Evolutionary conservation across 2,113 vertebrate genomes (phyloP), one percentile per base, ranked within the genome.

Genomic region (Struthio camelus): DNA sequence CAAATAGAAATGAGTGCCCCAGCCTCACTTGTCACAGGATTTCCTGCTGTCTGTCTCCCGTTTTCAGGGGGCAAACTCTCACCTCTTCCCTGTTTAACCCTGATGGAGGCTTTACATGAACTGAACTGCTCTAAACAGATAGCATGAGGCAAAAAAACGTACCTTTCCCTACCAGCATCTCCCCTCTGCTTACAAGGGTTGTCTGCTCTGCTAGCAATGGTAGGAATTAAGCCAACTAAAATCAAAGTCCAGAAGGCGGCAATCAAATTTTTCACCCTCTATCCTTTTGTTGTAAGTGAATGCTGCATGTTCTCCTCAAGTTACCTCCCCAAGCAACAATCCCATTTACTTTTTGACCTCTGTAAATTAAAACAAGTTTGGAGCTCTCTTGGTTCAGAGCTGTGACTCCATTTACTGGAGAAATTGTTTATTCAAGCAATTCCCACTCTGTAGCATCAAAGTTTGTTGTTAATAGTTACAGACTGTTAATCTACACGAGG

Each of bases 301-400:
- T 64, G 58, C 61, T 82, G 65, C 71, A 14, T 75, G 54, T 61
- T 96, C 71, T 95, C 91, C 94, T 95, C 66, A 22, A 94, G 76
- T 91, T 95, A 65, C 67, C 46, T 97, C 94, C 94, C 94, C 56
- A 89, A 30, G 91, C 93, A 97, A 86, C 90, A 93, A 92, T 85
- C 87, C 84, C 96, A 95, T 96, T 97, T 96, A 80, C 91, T 97
- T 96, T 91, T 93, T 95, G 93, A 96, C 95, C 95, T 96, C 76
- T 83, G 84, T 77, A 97, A 97, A 97, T 96, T 93, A 96, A 96
- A 97, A 95, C 69, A 97, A 95, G 83, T 97, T 97, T 95, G 90
- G 86, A 95, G 91, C 78, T 87, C 92, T 95, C 79, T 91, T 90
- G 81, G 69, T 97, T 96, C 84, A 83, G 84, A 94, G 83, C 90